Base-by-base conservation (phyloP, 2,113 vertebrate species). In the Xyrauchen texanus region DNA sequence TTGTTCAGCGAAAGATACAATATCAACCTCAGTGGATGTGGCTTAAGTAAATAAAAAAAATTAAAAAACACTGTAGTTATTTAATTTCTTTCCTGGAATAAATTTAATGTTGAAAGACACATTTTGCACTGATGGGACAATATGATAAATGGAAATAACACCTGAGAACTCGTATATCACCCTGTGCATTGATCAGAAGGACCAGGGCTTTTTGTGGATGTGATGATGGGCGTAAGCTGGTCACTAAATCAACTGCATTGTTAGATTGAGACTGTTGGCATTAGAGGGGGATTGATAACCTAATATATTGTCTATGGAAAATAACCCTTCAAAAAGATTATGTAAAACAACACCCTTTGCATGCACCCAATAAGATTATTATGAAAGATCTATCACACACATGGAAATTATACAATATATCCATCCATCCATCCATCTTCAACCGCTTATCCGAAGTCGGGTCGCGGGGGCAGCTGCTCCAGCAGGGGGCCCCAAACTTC, bases 91-190 rank as follows among this genome's bases (percentile, higher is more conserved):
- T 80, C 76, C 76, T n/a, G 11, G 68, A 80, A 79, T 84, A 76
- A 76, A 79, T 77, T 75, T 77, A 61, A 66, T n/a, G 68, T 84
- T 84, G 67, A 85, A 80, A 80, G 51, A 84, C 75, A 82, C 46
- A 77, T 77, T 80, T 72, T 62, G 65, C 80, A 73, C 84, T 82
- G 61, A 79, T 80, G 47, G 68, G 57, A 15, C 74, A 69, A 66
- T 87, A 77, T 83, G 63, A 76, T 34, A 58, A 74, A 81, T 81
- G 71, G 61, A 78, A 78, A 80, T 71, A 74, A 66, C 73, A 47
- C 10, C 63, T 62, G 70, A 81, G 42, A 78, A 57, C 47, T 58
- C 52, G 16, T 79, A 55, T 70, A 42, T 83, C 61, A 79, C 55
- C 58, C 57, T 7, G 55, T 47, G 45, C 69, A 74, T 78, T 62